These are phyloP conservation scores for Xiphophorus hellerii DNA, from an alignment of 2,113 vertebrate species.

Conservation along the genomic window DNA sequence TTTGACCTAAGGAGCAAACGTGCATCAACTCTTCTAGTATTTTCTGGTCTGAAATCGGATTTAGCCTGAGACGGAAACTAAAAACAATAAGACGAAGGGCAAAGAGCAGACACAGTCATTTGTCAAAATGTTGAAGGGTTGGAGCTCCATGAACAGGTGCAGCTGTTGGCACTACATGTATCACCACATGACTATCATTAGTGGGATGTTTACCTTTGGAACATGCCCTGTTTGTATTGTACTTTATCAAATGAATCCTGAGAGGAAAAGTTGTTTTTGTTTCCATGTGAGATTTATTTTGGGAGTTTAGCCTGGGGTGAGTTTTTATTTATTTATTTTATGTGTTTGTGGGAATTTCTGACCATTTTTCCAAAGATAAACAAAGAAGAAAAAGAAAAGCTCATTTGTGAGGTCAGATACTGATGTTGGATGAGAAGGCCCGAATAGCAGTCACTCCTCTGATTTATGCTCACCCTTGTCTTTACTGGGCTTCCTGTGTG, in stretches of 20 bases:
- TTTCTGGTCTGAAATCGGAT: constrained; percentile 48
- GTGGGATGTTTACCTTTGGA: constrained; percentile 23
- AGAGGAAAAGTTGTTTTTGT: neutral
- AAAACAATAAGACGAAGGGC: constrained; percentile 25
- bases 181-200: constrained; percentile 45
- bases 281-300: neutral
- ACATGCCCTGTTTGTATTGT: neutral
- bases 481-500: neutral
- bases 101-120: constrained; percentile 25
- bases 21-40: constrained; percentile 24
- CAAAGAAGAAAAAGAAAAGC: too few species aligned
- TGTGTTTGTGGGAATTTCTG: neutral
- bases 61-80: constrained; percentile 24
- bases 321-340: neutral
- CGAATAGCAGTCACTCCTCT: neutral
- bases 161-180: constrained; percentile 54
- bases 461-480: neutral
- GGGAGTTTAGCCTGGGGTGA: too few species aligned
- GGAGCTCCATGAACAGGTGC: constrained; percentile 53
- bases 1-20: constrained; percentile 42
- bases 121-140: constrained; percentile 42
- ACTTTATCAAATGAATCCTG: neutral
- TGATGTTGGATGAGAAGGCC: neutral
- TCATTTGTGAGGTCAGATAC: neutral
- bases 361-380: neutral